Conservation (phyloP, 1,140 invertebrate genomes). For the Dendroctonus valens region DNA sequence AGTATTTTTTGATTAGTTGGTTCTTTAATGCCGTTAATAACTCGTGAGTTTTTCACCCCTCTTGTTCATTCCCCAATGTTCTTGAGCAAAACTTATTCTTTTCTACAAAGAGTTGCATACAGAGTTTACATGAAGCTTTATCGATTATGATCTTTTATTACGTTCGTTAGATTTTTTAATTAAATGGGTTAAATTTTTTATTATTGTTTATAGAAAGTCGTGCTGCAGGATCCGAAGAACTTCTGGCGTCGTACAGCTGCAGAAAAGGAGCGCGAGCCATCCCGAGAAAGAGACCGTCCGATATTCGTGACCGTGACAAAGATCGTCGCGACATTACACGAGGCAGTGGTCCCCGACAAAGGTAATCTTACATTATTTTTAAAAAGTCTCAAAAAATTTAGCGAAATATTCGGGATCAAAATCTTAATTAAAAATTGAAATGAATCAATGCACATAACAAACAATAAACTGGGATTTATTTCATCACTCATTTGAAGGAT, state of each 20-base stretch:
- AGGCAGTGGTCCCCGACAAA: constrained; percentile 9
- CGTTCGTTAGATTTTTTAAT: not conserved
- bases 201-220: constrained; percentile 6
- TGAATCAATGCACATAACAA: too few relatives aligned
- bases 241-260: constrained; percentile 1
- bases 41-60: too few relatives aligned
- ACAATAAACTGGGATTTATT: too few relatives aligned
- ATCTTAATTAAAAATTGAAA: too few relatives aligned
- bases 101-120: not conserved
- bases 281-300: constrained; percentile 4
- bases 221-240: not conserved
- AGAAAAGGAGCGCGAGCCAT: constrained; percentile 7
- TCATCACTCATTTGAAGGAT: too few relatives aligned
- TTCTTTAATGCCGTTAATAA: too few relatives aligned
- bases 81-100: not conserved
- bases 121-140: not conserved
- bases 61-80: not conserved
- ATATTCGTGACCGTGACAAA: constrained; percentile 8
- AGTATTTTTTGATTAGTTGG: constrained; percentile 1
- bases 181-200: not conserved
- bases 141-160: not conserved
- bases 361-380: too few relatives aligned
- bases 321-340: constrained; percentile 18
- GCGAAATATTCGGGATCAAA: too few relatives aligned
- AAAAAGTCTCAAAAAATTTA: too few relatives aligned